A percentile compares a stretch with the other conserved stretches of the same genome.
These are phyloP conservation scores for Cherax destructor DNA, from an alignment of 1,140 invertebrate genomes.

Conservation along the genomic window DNA sequence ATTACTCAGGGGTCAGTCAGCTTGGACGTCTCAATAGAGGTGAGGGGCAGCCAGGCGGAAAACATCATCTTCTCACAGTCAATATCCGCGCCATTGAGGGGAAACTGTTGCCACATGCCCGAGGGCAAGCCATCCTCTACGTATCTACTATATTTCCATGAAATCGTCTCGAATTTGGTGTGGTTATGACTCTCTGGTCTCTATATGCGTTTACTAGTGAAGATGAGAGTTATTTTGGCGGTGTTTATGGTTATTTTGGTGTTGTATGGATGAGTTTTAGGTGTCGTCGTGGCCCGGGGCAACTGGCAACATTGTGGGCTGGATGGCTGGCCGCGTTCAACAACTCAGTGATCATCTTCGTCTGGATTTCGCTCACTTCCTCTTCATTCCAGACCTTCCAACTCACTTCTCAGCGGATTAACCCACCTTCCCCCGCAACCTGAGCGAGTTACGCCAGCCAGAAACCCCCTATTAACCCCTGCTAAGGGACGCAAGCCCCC, in stretches of 20 bases:
- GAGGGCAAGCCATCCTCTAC: neutral
- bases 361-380: neutral
- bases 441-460: too few relatives aligned
- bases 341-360: neutral
- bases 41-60: constrained; percentile 27
- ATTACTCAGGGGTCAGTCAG: constrained; percentile 33
- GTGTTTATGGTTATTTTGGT: neutral
- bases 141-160: neutral
- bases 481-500: too few relatives aligned
- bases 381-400: neutral
- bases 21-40: constrained; percentile 45
- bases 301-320: constrained; percentile 13
- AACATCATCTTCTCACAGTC: constrained; percentile 52
- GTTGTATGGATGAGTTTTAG: neutral
- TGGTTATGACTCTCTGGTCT: neutral
- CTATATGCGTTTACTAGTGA: neutral
- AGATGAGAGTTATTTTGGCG: neutral
- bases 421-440: too few relatives aligned
- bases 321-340: constrained; percentile 5
- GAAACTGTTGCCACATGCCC: constrained; percentile 2
- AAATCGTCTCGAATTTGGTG: neutral
- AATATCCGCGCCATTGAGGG: constrained; percentile 55
- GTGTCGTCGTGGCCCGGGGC: neutral
- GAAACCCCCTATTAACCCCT: too few relatives aligned
- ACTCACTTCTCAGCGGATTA: too few relatives aligned